A percentile compares a stretch with the other conserved stretches of the same genome.
These are phyloP conservation scores for Corvus cornix DNA, from an alignment of 2,113 vertebrate species.

Conservation along the genomic window DNA sequence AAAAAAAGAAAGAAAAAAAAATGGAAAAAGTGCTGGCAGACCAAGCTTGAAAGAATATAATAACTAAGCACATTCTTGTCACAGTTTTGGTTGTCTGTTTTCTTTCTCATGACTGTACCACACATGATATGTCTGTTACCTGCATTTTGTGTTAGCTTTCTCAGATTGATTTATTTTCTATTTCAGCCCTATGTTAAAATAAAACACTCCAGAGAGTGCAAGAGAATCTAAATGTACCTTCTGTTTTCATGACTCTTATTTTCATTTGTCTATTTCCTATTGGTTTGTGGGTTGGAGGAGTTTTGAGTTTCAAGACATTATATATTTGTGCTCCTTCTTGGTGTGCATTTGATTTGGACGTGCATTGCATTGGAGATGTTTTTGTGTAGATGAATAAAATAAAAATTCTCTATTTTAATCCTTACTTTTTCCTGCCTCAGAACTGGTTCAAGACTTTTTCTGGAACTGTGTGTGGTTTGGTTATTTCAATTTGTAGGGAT, in stretches of 20 bases:
- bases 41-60: neutral
- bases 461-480: neutral
- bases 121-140: neutral
- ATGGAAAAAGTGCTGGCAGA: neutral
- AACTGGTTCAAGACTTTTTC: neutral
- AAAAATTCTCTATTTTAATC: neutral
- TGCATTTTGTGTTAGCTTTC: neutral
- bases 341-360: neutral
- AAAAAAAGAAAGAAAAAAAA: neutral
- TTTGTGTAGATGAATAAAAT: neutral
- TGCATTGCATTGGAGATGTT: neutral
- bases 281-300: neutral
- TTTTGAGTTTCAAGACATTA: neutral
- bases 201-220: neutral
- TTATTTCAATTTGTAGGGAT: slow-evolving; percentile 20
- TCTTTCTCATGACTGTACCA: neutral
- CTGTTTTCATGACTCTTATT: neutral
- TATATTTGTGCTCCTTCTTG: neutral
- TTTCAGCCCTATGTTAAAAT: neutral
- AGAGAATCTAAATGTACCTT: neutral
- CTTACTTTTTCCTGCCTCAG: neutral
- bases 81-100: slow-evolving; percentile 6
- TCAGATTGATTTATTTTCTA: neutral
- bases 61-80: slow-evolving; percentile 41
- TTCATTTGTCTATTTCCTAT: neutral